Evolutionary conservation across 2,113 vertebrate species (phyloP).

Genomic region (Chinchilla lanigera): DNA sequence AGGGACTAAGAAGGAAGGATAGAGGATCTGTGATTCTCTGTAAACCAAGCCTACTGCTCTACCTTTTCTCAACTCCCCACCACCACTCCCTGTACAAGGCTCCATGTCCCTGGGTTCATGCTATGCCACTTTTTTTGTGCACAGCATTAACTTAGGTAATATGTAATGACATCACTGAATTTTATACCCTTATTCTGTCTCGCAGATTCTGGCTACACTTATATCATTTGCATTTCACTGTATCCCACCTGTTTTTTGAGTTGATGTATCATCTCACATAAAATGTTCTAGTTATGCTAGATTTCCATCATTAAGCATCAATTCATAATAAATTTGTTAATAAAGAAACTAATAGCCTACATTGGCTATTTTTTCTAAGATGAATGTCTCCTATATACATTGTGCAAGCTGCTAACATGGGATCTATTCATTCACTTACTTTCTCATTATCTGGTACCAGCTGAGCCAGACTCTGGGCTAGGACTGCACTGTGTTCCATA

Average conservation of each 20-base stretch:
- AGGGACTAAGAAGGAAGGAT: not conserved
- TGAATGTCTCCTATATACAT: not conserved
- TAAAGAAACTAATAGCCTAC: not conserved
- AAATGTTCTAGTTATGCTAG: not conserved
- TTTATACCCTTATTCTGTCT: not conserved
- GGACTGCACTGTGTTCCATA: not conserved
- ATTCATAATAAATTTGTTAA: not conserved
- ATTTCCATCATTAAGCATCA: not conserved
- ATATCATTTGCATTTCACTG: not conserved
- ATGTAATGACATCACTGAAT: not conserved
- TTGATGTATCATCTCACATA: not conserved
- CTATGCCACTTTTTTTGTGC: not conserved
- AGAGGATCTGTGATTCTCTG: not conserved
- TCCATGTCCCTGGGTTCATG: not conserved
- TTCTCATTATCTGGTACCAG: too few species aligned
- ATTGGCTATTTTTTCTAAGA: not conserved
- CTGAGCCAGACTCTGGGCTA: not conserved
- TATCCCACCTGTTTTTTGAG: not conserved
- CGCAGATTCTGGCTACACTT: not conserved
- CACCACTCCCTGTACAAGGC: rapidly evolving
- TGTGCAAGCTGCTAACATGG: too few species aligned
- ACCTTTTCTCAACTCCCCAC: not conserved
- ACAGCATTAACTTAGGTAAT: not conserved
- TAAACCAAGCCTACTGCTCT: not conserved
- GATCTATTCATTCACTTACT: not conserved